Conservation (phyloP, 2,113 vertebrate species). For the Stomatorhinus ivindoensis region DNA sequence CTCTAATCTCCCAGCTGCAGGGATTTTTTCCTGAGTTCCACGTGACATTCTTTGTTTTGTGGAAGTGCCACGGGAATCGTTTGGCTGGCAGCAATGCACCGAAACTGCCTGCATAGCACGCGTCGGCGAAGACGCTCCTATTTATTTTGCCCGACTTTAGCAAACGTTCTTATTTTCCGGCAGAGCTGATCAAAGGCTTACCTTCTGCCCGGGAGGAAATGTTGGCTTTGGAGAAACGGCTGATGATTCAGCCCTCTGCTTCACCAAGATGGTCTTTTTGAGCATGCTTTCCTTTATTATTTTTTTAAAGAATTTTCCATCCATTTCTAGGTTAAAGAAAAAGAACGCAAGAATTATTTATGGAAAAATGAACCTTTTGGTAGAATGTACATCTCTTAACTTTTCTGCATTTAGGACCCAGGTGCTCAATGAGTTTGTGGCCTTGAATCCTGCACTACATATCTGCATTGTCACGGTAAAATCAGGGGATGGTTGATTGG, state of each 20-base stretch:
- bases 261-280: background rate
- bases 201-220: background rate
- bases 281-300: background rate
- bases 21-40: constrained; percentile 2
- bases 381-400: background rate
- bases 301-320: background rate
- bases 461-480: background rate
- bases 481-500: too few relatives aligned
- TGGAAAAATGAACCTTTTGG: background rate
- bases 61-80: constrained; percentile 10
- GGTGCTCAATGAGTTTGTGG: background rate
- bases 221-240: background rate
- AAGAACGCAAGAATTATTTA: background rate
- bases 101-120: constrained; percentile 3
- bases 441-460: background rate
- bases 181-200: constrained; percentile 20
- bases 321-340: background rate
- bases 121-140: background rate
- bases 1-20: constrained; percentile 1
- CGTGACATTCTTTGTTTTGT: constrained; percentile 2
- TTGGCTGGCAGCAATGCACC: background rate
- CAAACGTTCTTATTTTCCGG: constrained; percentile 17
- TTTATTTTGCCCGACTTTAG: constrained; percentile 20
- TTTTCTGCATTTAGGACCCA: background rate
- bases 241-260: background rate